These are phyloP conservation scores for Drosophila ercepeae DNA, from an alignment of 1,140 invertebrate genomes.

Conservation along the genomic window DNA sequence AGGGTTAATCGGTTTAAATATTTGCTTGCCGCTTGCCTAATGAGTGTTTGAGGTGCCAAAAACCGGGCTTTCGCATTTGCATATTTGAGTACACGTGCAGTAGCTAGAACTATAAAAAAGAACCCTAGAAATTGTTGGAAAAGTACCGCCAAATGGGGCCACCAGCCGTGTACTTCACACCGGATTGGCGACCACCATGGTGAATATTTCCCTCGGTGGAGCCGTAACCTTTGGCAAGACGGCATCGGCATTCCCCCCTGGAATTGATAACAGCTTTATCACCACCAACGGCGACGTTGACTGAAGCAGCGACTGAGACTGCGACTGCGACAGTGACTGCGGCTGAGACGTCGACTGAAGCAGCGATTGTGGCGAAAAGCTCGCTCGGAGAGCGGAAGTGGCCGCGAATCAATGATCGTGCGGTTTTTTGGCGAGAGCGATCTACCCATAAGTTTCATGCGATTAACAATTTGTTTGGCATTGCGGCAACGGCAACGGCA, in stretches of 20 bases:
- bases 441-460: conserved; percentile 67
- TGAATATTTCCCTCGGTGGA: conserved; percentile 26
- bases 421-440: conserved; percentile 17
- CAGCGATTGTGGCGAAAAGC: conserved; percentile 13
- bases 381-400: conserved; percentile 36
- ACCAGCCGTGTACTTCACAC: conserved; percentile 44
- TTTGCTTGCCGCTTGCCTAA: not conserved
- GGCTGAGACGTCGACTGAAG: not conserved
- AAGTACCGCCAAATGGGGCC: conserved; percentile 40
- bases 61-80: not conserved
- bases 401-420: conserved; percentile 24
- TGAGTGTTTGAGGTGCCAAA: not conserved
- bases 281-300: conserved; percentile 6
- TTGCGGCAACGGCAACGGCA: conserved; percentile 48
- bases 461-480: conserved; percentile 73
- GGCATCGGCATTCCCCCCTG: conserved; percentile 10
- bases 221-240: conserved; percentile 10
- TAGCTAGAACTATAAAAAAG: conserved; percentile 11
- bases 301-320: conserved; percentile 4
- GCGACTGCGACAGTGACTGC: no score
- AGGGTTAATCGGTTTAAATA: not conserved
- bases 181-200: not conserved
- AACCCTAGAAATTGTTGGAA: conserved; percentile 30
- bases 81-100: not conserved
- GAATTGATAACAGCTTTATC: conserved; percentile 39